These are phyloP conservation scores for Lepidochrysops patricia DNA, from an alignment of 2,888 invertebrate species.

Conservation along the genomic window DNA sequence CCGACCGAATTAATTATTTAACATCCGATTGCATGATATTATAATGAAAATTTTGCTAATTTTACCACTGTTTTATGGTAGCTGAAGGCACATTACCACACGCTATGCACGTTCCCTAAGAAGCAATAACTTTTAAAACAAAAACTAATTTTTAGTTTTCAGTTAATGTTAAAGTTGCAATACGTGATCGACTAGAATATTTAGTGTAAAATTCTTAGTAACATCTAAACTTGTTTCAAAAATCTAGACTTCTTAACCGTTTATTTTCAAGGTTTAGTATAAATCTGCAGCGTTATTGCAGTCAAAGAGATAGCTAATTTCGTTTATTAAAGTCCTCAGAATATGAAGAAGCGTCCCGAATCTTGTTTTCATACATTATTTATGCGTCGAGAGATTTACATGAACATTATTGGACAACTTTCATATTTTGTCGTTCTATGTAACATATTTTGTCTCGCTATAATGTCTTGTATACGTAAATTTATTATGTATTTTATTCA, in stretches of 20 bases:
- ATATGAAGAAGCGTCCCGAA: slow-evolving; percentile 11
- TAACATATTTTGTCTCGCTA: slow-evolving; percentile 13
- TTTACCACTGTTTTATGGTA: neutral
- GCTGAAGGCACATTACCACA: neutral
- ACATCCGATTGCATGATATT: slow-evolving; percentile 13
- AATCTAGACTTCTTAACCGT: too few relatives aligned
- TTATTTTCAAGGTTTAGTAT: neutral
- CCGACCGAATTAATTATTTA: slow-evolving; percentile 12
- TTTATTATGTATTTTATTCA: neutral
- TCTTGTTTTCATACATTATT: slow-evolving; percentile 50
- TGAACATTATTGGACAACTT: slow-evolving; percentile 59
- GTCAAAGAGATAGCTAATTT: slow-evolving; percentile 4
- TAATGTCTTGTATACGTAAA: neutral
- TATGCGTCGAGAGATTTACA: slow-evolving; percentile 51
- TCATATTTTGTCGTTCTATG: slow-evolving; percentile 55
- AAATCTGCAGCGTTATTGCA: neutral
- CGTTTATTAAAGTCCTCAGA: neutral
- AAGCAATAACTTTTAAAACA: neutral
- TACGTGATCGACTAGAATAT: too few relatives aligned
- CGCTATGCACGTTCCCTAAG: neutral
- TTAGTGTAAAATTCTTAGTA: too few relatives aligned
- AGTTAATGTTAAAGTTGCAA: too few relatives aligned
- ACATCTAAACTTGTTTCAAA: too few relatives aligned
- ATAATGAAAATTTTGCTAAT: slow-evolving; percentile 12
- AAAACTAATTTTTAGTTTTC: too few relatives aligned